phyloP scores from a whole-genome alignment of 2,113 vertebrate species.

The Tricholaema leucomelas region DNA sequence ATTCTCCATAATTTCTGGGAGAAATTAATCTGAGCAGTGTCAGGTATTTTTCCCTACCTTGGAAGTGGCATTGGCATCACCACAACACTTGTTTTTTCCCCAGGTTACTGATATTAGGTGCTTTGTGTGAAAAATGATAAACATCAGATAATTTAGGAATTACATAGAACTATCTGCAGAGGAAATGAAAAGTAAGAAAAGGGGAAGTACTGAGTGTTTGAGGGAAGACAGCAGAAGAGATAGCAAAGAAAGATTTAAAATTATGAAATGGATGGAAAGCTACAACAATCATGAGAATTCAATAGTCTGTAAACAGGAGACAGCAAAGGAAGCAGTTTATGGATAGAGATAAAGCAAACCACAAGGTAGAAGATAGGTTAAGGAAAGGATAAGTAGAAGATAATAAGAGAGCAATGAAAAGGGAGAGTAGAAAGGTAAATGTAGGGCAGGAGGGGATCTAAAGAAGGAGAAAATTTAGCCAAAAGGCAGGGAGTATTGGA shows the following conservation, averaged over 20 bases:
- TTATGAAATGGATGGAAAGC: neutral
- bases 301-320: neutral
- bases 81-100: neutral
- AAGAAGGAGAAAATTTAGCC: neutral
- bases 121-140: neutral
- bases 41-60: neutral
- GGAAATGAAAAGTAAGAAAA: neutral
- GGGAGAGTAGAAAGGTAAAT: neutral
- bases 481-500: neutral
- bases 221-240: neutral
- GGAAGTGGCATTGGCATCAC: neutral
- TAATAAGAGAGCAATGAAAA: neutral
- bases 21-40: neutral
- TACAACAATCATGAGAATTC: neutral
- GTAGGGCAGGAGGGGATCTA: neutral
- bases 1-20: neutral
- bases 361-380: neutral
- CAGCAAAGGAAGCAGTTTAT: neutral
- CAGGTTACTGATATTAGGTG: neutral
- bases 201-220: neutral
- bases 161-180: neutral
- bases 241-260: neutral
- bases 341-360: neutral
- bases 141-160: neutral
- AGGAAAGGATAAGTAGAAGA: neutral